These are phyloP conservation scores for Philypnodon macrostomus DNA, from an alignment of 2,797 vertebrate genomes.

Conservation along the genomic window DNA sequence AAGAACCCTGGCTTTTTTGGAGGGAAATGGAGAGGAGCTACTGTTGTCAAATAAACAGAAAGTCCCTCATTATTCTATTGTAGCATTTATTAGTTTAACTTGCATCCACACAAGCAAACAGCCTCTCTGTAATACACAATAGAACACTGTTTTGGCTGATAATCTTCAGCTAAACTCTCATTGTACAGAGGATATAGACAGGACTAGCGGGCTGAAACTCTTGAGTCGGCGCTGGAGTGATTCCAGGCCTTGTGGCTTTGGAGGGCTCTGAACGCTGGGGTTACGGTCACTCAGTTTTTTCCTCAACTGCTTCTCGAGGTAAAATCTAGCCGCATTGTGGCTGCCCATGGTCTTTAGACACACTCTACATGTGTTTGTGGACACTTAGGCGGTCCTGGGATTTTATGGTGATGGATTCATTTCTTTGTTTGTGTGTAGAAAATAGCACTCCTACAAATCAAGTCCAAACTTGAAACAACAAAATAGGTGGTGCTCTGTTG, in stretches of 20 bases:
- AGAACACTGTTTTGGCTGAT: slow-evolving; percentile 38
- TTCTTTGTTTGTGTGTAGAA: no score
- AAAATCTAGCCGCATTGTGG: slow-evolving; percentile 64
- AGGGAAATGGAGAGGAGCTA: slow-evolving; percentile 60
- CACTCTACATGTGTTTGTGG: slow-evolving; percentile 25
- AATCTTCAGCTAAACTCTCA: slow-evolving; percentile 34
- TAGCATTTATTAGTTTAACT: slow-evolving; percentile 65
- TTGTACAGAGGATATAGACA: slow-evolving; percentile 35
- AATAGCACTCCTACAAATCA: no score
- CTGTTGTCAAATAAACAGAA: slow-evolving; percentile 55
- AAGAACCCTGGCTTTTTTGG: slow-evolving; percentile 57
- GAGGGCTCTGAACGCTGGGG: slow-evolving; percentile 63
- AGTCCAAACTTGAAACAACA: no score
- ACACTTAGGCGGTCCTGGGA: slow-evolving; percentile 26
- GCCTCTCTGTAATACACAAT: slow-evolving; percentile 38
- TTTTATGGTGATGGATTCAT: slow-evolving; percentile 20
- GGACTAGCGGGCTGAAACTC: slow-evolving; percentile 46
- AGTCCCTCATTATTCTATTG: slow-evolving; percentile 61
- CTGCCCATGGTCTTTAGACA: slow-evolving; percentile 45
- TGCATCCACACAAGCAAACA: slow-evolving; percentile 32
- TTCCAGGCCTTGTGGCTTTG: slow-evolving; percentile 73
- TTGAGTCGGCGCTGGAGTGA: slow-evolving; percentile 41
- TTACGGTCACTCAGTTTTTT: slow-evolving; percentile 66
- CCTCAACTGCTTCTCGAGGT: slow-evolving; percentile 57
- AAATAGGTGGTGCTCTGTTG: no score